Conservation (phyloP, 2,888 invertebrate genomes). For the Synergus japonicus region DNA sequence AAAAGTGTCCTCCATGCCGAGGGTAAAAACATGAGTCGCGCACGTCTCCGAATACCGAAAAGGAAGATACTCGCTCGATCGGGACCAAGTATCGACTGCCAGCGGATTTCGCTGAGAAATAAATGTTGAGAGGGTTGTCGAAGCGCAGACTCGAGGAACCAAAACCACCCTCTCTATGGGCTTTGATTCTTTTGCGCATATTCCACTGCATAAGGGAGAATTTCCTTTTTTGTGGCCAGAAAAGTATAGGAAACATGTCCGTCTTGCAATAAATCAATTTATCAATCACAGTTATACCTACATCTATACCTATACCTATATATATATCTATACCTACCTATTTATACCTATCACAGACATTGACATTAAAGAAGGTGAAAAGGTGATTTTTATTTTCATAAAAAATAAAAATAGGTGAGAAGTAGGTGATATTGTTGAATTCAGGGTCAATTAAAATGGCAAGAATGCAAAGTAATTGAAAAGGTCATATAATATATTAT, state of each 20-base stretch:
- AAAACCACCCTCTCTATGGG: conserved; percentile 9
- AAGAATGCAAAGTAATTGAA: too few species aligned
- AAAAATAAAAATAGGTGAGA: too few species aligned
- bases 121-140: conserved; percentile 21
- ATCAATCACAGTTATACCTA: too few species aligned
- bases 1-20: conserved; percentile 36
- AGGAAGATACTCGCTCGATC: conserved; percentile 17
- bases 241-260: neutral
- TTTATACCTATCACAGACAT: too few species aligned
- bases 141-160: conserved; percentile 31
- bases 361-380: too few species aligned
- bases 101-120: conserved; percentile 6
- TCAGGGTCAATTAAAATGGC: too few species aligned
- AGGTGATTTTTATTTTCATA: too few species aligned
- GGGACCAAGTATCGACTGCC: conserved; percentile 31
- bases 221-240: neutral
- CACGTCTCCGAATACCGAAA: neutral
- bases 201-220: neutral
- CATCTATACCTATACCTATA: too few species aligned
- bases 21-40: conserved; percentile 36
- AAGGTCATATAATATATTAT: too few species aligned
- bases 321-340: too few species aligned
- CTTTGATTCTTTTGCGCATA: conserved; percentile 30
- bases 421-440: too few species aligned
- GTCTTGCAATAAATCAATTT: neutral